Evolutionary conservation across 2,888 invertebrate species (phyloP).

Genomic region (Schizotus pectinicornis): DNA sequence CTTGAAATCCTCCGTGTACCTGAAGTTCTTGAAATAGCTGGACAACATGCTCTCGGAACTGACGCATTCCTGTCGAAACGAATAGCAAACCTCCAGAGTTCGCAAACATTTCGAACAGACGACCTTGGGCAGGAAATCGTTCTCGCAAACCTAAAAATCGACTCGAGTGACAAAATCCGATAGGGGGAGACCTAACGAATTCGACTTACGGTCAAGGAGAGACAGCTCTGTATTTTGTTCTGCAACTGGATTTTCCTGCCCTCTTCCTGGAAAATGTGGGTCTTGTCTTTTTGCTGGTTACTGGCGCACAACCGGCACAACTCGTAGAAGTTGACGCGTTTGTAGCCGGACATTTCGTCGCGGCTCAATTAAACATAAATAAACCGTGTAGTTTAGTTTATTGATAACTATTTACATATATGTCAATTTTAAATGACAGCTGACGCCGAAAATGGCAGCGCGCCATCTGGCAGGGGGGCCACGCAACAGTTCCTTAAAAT

Average conservation of each 20-base stretch:
- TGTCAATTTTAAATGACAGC: slow-evolving; percentile 26
- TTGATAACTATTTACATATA: slow-evolving; percentile 26
- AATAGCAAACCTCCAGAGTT: slow-evolving; percentile 67
- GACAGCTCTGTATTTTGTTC: slow-evolving; percentile 69
- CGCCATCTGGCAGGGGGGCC: slow-evolving; percentile 5
- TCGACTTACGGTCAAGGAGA: slow-evolving; percentile 65
- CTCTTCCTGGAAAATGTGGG: slow-evolving; percentile 71
- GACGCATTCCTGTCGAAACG: slow-evolving; percentile 69
- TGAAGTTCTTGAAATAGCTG: slow-evolving; percentile 67
- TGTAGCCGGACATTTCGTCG: slow-evolving; percentile 67
- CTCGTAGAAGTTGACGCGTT: slow-evolving; percentile 74
- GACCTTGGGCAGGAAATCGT: slow-evolving; percentile 73
- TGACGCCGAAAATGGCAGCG: not conserved
- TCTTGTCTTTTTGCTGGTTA: slow-evolving; percentile 68
- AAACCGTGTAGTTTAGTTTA: slow-evolving; percentile 10
- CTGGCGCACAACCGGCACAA: slow-evolving; percentile 74
- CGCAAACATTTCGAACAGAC: slow-evolving; percentile 69
- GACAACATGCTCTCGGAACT: slow-evolving; percentile 72
- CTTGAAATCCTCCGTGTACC: slow-evolving; percentile 67
- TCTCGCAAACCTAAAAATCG: slow-evolving; percentile 65
- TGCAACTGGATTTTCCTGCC: slow-evolving; percentile 69
- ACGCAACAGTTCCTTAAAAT: too few species aligned
- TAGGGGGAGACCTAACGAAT: not conserved
- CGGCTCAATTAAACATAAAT: slow-evolving; percentile 22
- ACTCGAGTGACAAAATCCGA: not conserved